These are phyloP conservation scores for Alviniconcha marisindica DNA, from an alignment of 1,140 invertebrate species.

Conservation along the genomic window DNA sequence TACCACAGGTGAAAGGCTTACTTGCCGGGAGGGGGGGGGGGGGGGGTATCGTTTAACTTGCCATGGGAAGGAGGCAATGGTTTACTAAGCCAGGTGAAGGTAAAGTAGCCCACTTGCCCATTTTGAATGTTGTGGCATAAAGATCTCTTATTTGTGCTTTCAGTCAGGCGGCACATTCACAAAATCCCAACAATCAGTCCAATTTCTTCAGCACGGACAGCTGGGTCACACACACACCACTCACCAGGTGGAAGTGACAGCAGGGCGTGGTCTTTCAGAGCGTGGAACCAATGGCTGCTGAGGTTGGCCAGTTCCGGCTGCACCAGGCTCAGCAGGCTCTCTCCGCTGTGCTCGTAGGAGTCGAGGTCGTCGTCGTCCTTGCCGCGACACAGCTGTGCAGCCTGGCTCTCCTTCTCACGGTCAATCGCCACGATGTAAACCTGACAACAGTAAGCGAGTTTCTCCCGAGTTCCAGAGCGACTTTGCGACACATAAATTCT, in stretches of 20 bases:
- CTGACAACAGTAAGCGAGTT: too few relatives aligned
- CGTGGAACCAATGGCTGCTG: constrained; percentile 95
- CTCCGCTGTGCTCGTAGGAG: constrained; percentile 76
- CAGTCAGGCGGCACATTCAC: too few relatives aligned
- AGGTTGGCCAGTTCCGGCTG: constrained; percentile 94
- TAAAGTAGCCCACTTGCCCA: too few relatives aligned
- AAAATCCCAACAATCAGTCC: background rate
- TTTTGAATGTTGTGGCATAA: too few relatives aligned
- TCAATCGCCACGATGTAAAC: constrained; percentile 96
- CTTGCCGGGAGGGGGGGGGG: too few relatives aligned
- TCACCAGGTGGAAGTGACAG: constrained; percentile 91
- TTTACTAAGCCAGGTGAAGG: too few relatives aligned
- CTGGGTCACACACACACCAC: background rate
- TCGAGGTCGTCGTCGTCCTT: constrained; percentile 83
- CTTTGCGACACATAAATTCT: too few relatives aligned
- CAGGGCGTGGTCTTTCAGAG: constrained; percentile 95
- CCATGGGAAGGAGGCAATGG: too few relatives aligned
- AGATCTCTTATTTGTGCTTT: too few relatives aligned
- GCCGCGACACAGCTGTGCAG: constrained; percentile 4
- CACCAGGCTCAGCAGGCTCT: constrained; percentile 90
- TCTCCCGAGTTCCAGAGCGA: too few relatives aligned
- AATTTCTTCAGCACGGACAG: background rate
- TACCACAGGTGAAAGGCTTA: too few relatives aligned
- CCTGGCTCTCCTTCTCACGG: constrained; percentile 81
- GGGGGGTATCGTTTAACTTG: too few relatives aligned